phyloP scores from a whole-genome alignment of 2,113 vertebrate species.

The Equus przewalskii region DNA sequence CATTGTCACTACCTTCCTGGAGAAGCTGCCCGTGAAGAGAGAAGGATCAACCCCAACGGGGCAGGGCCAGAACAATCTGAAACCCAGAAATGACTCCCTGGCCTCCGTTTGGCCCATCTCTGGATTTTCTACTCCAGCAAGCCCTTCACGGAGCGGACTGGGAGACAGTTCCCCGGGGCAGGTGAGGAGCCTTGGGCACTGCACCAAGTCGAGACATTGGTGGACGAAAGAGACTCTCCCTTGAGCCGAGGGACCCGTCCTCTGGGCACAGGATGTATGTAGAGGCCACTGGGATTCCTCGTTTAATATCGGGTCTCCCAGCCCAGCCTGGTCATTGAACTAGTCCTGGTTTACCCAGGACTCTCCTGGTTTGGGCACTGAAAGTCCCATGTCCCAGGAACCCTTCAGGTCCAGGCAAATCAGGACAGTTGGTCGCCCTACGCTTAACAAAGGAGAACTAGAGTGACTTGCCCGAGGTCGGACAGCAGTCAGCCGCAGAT shows the following conservation, averaged over 20 bases:
- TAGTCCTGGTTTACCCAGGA: not conserved
- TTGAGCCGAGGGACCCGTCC: not conserved
- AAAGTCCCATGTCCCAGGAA: not conserved
- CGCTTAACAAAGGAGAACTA: not conserved
- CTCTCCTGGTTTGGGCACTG: not conserved
- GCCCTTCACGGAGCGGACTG: not conserved
- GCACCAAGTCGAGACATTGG: not conserved
- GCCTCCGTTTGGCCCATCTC: not conserved
- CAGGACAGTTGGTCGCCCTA: not conserved
- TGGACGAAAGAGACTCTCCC: not conserved
- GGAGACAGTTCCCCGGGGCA: too few relatives aligned
- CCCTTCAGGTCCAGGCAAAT: not conserved
- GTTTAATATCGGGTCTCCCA: not conserved
- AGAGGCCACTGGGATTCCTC: not conserved
- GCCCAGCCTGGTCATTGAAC: not conserved
- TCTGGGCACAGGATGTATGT: fast-evolving
- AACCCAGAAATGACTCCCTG: not conserved
- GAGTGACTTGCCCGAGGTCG: not conserved
- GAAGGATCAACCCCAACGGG: not conserved
- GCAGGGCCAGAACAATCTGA: not conserved
- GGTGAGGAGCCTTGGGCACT: fast-evolving
- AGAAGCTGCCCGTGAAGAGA: not conserved
- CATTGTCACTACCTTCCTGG: not conserved
- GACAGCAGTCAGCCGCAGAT: too few relatives aligned
- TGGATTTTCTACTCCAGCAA: not conserved